Evolutionary conservation across 2,888 invertebrate species (phyloP).

Genomic region (Melieria picta): DNA sequence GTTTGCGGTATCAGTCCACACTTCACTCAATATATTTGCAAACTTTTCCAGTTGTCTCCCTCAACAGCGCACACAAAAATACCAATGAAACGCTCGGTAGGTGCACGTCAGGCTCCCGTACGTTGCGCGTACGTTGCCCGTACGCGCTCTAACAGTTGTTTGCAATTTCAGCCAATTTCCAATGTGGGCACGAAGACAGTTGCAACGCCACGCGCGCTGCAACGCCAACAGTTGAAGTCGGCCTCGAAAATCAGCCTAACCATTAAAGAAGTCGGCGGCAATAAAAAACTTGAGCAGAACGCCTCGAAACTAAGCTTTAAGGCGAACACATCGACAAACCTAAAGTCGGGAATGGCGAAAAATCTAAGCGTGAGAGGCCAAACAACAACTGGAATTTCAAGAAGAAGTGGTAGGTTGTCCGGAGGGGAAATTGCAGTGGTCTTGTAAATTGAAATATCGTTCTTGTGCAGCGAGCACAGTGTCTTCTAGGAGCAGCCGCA

Average conservation of each 20-base stretch:
- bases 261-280: constrained; percentile 32
- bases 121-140: background rate
- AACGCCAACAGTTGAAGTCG: constrained; percentile 23
- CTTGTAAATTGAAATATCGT: background rate
- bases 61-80: constrained; percentile 34
- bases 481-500: constrained; percentile 34
- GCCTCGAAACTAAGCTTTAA: constrained; percentile 31
- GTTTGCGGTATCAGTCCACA: too few relatives aligned
- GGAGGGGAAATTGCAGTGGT: background rate
- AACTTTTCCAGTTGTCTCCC: background rate
- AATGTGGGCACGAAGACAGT: constrained; percentile 8
- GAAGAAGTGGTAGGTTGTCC: constrained; percentile 32
- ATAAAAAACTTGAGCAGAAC: constrained; percentile 32
- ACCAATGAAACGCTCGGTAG: constrained; percentile 40
- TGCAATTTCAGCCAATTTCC: constrained; percentile 15
- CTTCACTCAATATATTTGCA: background rate
- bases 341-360: constrained; percentile 19
- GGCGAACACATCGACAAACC: constrained; percentile 17
- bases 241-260: constrained; percentile 37
- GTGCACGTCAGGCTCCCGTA: background rate
- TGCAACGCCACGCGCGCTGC: constrained; percentile 23
- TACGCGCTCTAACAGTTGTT: background rate
- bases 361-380: background rate
- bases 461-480: constrained; percentile 35
- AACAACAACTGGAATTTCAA: constrained; percentile 14